Evolutionary conservation across 2,797 vertebrate species (phyloP), one percentile per base, ranked within the genome.

Genomic region (Gobio occitaniae): DNA sequence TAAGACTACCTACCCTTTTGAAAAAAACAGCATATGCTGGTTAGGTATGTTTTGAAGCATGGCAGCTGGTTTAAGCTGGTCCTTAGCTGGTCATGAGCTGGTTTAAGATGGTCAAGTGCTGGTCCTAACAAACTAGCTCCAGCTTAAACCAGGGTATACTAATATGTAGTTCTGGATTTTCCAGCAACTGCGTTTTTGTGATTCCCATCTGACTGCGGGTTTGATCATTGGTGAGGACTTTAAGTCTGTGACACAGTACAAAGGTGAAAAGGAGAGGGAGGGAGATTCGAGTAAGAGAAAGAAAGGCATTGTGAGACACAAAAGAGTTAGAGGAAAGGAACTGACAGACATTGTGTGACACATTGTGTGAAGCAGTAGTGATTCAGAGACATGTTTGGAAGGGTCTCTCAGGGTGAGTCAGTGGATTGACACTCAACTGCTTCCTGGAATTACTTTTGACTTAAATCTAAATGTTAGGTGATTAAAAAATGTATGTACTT

Each of bases 301-400:
- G 52, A 56, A 41, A 59, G 12, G 16, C 13, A 56, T 12, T 2
- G 1, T 38, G 32, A 16, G 75, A 77, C 21, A 69, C 32, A 77
- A 59, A 32, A 13, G 17, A 36, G 32, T 38, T 38, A 11, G 25
- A 54, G 29, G 54, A 29, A 32, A 63, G 54, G 54, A 82, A 56
- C n/a, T 16, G 52, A 32, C 52, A 82, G 69, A 72, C 69, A 72
- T 72, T 82, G 69, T 59, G 66, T 59, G 65, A 68, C 47, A 50
- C 41, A 54, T 32, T 48, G 15, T 38, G 38, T 29, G 79, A 71
- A 56, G 69, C 66, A 29, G 25, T 16, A 7, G 61, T 65, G 68
- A 82, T 4, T 36, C n/a, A 48, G 56, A 61, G 52, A 82, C 6
- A 0, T 82, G 80, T 82, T 32, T 56, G 70, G 38, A 41, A 54